phyloP scores from a whole-genome alignment of 2,113 vertebrate genomes.

The Ceyx melanurus region DNA sequence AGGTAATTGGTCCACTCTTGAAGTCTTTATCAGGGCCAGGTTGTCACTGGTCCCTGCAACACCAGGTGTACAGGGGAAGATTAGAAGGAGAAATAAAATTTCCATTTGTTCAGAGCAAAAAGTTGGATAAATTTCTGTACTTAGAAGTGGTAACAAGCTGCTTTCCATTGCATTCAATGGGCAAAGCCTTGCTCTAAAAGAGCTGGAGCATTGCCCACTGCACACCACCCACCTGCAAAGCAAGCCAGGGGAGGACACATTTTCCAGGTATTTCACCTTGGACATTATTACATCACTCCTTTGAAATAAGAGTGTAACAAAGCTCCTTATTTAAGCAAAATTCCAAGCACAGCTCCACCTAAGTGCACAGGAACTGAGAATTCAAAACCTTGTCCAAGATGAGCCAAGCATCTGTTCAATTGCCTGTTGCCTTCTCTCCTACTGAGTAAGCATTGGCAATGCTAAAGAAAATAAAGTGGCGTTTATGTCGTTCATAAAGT shows the following conservation, averaged over 20 bases:
- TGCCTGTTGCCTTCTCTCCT: neutral
- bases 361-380: neutral
- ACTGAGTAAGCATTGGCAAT: neutral
- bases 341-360: neutral
- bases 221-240: neutral
- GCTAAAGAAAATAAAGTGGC: neutral
- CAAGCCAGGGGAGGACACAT: neutral
- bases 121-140: neutral
- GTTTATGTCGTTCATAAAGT: neutral
- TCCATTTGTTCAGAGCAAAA: neutral
- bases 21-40: slow-evolving; percentile 40
- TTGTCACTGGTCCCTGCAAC: slow-evolving; percentile 4
- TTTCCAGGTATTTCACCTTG: neutral
- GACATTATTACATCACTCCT: neutral
- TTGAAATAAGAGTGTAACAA: neutral
- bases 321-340: neutral
- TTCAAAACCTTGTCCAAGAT: neutral
- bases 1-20: slow-evolving; percentile 25
- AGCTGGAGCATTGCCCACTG: neutral
- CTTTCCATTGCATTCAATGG: neutral
- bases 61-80: neutral
- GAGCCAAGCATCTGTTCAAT: neutral
- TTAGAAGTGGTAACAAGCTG: neutral
- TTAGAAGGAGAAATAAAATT: neutral
- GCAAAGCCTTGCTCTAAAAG: neutral